Conservation (phyloP, 2,797 vertebrate genomes). For the Rhynchonycteris naso region DNA sequence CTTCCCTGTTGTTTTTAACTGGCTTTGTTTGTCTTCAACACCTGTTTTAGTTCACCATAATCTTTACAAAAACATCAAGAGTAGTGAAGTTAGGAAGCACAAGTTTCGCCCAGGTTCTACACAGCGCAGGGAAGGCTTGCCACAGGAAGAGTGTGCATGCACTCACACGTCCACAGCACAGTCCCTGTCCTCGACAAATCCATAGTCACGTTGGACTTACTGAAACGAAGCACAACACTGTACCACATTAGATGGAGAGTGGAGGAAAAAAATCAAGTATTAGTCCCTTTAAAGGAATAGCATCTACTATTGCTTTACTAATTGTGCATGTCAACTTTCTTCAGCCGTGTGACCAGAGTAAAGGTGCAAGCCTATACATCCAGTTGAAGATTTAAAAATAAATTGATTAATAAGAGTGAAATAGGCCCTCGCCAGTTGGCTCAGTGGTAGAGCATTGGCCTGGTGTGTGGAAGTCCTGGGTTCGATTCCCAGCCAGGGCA, state of each 20-base stretch:
- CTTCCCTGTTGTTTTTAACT: neutral
- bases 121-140: neutral
- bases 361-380: neutral
- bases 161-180: neutral
- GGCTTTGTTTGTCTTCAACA: conserved; percentile 44
- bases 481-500: no score
- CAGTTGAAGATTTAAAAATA: neutral
- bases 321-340: neutral
- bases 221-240: neutral
- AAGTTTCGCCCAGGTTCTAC: neutral
- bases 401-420: neutral
- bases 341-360: neutral
- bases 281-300: neutral
- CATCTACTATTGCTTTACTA: neutral
- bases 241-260: neutral
- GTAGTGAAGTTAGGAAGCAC: neutral
- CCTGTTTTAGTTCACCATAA: neutral
- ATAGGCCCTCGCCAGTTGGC: no score
- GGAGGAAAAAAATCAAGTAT: neutral
- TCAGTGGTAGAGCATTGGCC: no score
- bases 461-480: no score
- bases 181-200: neutral
- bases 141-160: neutral
- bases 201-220: neutral
- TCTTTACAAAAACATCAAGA: conserved; percentile 53